Evolutionary conservation across 2,113 vertebrate genomes (phyloP), one percentile per base, ranked within the genome.

Genomic region (Dasypus novemcinctus): DNA sequence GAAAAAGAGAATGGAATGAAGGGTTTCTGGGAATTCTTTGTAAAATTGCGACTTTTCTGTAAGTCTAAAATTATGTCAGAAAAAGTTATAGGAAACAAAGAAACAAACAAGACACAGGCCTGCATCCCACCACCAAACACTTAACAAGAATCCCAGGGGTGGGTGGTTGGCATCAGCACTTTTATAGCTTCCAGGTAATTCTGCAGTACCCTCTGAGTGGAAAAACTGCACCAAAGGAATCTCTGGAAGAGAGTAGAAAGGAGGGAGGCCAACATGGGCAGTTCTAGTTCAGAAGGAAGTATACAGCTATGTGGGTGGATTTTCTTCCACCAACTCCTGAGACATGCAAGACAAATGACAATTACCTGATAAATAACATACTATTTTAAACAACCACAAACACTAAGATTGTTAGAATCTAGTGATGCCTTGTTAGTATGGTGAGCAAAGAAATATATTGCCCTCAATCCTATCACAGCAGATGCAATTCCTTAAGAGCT

Each of bases 41-140:
- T 14, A 52, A 52, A n/a, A 54, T 21, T 66, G 66, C 4, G 72
- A 84, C n/a, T 49, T 63, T 85, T 71, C n/a, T 20, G 0, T 49
- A 84, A 84, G n/a, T 81, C 21, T 80, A 36, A 57, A 75, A n/a
- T n/a, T n/a, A n/a, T n/a, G 78, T 76, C n/a, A 78, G 69, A 66
- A 74, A 85, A 49, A 59, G 8, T 12, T 69, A n/a, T n/a, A 49
- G 57, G 49, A 78, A 43, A 27, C 52, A 88, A 78, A 64, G 54
- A 17, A 54, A 59, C 21, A 59, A 59, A 59, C 2, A 63, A 59
- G 87, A 46, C n/a, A n/a, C 23, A 71, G 43, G n/a, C 79, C 33
- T 93, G 41, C 6, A 38, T 54, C 31, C 8, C 29, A 91, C 72
- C 21, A 33, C 18, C 81, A 80, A 64, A n/a, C 69, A 21, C 74